Evolutionary conservation across 2,888 invertebrate species (phyloP).

Genomic region (Terebella lapidaria): DNA sequence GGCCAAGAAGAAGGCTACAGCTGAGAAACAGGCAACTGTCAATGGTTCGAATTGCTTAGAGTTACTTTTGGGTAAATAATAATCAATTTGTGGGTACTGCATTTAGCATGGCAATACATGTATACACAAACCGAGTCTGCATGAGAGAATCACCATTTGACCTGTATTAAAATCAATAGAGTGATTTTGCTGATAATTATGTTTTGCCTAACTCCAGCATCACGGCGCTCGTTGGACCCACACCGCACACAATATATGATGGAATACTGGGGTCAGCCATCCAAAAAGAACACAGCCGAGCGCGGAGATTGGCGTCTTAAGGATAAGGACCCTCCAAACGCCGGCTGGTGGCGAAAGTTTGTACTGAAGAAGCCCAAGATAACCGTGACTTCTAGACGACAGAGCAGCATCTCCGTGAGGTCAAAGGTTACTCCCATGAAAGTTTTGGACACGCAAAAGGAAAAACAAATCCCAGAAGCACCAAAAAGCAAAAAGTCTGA

Average conservation of each 20-base stretch:
- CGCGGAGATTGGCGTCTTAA: not conserved
- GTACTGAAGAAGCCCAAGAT: not conserved
- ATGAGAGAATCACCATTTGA: no score
- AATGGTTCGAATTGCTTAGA: not conserved
- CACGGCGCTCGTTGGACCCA: no score
- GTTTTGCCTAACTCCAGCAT: no score
- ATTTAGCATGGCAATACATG: no score
- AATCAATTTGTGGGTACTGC: no score
- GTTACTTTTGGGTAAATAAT: no score
- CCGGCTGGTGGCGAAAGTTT: not conserved
- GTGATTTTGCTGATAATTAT: no score
- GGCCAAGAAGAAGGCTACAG: not conserved
- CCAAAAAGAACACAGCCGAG: not conserved
- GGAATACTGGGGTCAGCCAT: not conserved
- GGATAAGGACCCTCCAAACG: not conserved
- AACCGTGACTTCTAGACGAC: not conserved
- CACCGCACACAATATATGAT: no score
- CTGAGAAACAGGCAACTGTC: not conserved
- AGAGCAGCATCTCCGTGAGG: not conserved
- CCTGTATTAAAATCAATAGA: no score
- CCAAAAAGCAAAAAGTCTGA: no score
- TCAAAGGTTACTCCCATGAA: not conserved
- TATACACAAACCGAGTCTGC: no score
- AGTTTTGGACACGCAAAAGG: not conserved
- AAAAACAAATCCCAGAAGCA: no score